Conservation (phyloP, 2,888 invertebrate genomes). For the Lysandra bellargus region DNA sequence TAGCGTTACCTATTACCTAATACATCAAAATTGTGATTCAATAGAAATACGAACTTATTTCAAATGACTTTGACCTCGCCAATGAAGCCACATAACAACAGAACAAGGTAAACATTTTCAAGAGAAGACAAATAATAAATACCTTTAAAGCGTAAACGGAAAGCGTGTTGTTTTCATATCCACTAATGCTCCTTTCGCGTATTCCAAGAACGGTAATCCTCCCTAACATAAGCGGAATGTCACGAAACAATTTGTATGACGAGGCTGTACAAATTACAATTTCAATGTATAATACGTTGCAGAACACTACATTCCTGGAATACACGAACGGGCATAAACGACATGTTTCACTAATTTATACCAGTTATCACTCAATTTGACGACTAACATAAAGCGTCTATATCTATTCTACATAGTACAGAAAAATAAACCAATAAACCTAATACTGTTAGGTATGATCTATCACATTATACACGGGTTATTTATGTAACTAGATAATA, state of each 20-base stretch:
- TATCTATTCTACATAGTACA: constrained; percentile 9
- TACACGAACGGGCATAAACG: neutral
- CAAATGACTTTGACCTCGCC: constrained; percentile 30
- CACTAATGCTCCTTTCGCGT: neutral
- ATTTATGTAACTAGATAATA: constrained; percentile 7
- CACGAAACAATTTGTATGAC: constrained; percentile 2
- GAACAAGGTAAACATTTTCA: constrained; percentile 30
- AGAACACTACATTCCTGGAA: neutral
- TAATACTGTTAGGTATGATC: neutral
- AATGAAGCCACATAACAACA: constrained; percentile 34
- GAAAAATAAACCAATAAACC: constrained; percentile 20
- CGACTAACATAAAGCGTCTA: constrained; percentile 1
- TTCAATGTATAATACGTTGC: neutral
- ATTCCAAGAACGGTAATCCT: constrained; percentile 6
- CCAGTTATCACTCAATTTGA: constrained; percentile 17
- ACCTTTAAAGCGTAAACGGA: constrained; percentile 24
- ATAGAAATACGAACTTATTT: neutral
- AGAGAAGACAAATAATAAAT: constrained; percentile 24
- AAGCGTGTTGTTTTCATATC: constrained; percentile 29
- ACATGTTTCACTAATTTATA: constrained; percentile 12
- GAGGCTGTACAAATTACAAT: neutral
- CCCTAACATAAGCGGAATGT: constrained; percentile 3
- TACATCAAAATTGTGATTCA: constrained; percentile 28
- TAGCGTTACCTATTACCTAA: neutral
- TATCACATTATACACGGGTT: neutral